Conservation (phyloP, 2,113 vertebrate species). For the Porphyrio hochstetteri region DNA sequence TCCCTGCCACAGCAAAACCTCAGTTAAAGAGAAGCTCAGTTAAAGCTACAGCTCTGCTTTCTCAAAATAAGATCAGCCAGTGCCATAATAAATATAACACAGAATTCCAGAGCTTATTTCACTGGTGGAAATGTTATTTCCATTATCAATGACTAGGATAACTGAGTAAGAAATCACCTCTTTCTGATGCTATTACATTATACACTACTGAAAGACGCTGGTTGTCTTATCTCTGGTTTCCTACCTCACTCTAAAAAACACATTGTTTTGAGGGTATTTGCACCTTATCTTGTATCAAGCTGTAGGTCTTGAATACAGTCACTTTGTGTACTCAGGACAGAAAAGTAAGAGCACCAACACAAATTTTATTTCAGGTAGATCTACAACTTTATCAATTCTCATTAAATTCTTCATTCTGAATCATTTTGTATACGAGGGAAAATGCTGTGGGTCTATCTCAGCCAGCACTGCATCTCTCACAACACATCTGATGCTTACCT, state of each 20-base stretch:
- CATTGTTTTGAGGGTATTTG: neutral
- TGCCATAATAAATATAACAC: neutral
- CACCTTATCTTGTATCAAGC: neutral
- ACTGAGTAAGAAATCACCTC: neutral
- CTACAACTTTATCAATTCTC: neutral
- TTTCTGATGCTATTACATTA: neutral
- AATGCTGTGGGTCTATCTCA: neutral
- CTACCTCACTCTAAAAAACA: neutral
- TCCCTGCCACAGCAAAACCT: neutral
- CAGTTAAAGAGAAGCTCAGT: neutral
- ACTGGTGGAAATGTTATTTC: neutral
- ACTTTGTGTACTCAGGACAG: neutral
- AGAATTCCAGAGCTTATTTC: neutral
- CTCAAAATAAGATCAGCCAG: neutral
- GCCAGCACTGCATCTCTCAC: neutral
- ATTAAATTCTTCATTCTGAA: neutral
- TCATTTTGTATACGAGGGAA: neutral
- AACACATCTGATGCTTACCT: neutral
- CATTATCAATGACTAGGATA: neutral
- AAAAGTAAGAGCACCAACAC: neutral
- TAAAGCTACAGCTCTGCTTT: neutral
- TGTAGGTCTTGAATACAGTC: neutral
- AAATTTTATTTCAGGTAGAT: neutral
- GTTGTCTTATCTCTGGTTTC: neutral
- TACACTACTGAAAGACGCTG: neutral